Conservation (phyloP, 2,113 vertebrate species). For the Kryptolebias marmoratus region DNA sequence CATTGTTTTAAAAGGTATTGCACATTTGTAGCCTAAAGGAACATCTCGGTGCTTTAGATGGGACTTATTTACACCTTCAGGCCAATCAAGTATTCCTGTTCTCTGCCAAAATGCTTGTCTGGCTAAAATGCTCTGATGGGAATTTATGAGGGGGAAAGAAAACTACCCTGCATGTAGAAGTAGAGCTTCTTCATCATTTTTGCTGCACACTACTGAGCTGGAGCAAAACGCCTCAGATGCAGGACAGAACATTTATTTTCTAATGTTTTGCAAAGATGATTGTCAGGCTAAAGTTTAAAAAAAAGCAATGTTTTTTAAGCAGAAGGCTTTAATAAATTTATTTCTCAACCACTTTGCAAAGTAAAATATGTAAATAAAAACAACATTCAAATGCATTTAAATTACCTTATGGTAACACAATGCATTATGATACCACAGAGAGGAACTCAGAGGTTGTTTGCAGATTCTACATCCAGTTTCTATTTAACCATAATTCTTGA, state of each 20-base stretch:
- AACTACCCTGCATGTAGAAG: constrained; percentile 2
- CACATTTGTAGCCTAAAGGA: not conserved
- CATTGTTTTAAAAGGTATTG: not conserved
- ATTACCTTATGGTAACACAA: not conserved
- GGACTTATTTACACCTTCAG: constrained; percentile 20
- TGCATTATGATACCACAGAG: not conserved
- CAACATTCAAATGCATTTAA: not conserved
- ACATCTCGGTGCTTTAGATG: not conserved
- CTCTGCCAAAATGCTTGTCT: constrained; percentile 17
- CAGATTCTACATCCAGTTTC: not conserved
- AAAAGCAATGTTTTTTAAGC: not conserved
- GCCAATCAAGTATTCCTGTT: not conserved
- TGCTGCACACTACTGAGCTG: constrained; percentile 4
- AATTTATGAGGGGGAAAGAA: not conserved
- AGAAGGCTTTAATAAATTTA: not conserved
- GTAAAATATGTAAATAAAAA: not conserved
- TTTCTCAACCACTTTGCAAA: not conserved
- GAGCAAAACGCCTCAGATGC: constrained; percentile 8
- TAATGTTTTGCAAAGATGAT: constrained; percentile 1
- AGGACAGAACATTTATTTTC: constrained; percentile 15
- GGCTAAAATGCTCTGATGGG: not conserved
- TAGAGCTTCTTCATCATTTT: constrained; percentile 22
- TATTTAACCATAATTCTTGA: not conserved
- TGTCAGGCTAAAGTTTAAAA: not conserved
- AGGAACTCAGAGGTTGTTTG: not conserved